Percentiles rank a stretch among this genome's conserved stretches.
Conservation (phyloP, 2,113 vertebrate species). For the Pterocles orientalis region DNA sequence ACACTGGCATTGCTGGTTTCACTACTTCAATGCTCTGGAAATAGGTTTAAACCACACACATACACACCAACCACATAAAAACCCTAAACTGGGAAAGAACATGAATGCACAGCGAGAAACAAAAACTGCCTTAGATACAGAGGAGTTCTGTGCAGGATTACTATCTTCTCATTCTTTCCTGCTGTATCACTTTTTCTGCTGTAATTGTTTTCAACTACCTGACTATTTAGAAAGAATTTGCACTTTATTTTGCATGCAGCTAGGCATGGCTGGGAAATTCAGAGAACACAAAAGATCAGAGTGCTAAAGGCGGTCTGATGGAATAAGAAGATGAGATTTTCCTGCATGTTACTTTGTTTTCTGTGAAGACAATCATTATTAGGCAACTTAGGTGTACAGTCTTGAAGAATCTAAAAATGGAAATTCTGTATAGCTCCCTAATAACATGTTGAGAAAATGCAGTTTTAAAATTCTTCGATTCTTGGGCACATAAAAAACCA, state of each 20-base stretch:
- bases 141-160: not conserved
- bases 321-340: not conserved
- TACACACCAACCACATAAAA: not conserved
- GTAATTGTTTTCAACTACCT: too few relatives aligned
- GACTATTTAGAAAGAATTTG: not conserved
- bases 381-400: not conserved
- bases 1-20: not conserved
- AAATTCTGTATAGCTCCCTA: not conserved
- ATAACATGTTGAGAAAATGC: not conserved
- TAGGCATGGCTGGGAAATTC: not conserved
- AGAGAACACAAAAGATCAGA: not conserved
- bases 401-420: not conserved
- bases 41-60: not conserved
- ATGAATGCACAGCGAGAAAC: not conserved
- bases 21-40: not conserved
- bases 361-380: not conserved
- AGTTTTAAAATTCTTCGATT: not conserved
- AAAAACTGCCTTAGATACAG: not conserved
- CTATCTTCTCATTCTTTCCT: not conserved
- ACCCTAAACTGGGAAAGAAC: not conserved
- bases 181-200: not conserved
- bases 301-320: not conserved
- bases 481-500: not conserved
- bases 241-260: not conserved
- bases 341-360: not conserved